phyloP scores from a whole-genome alignment of 2,113 vertebrate species.

The Dascyllus trimaculatus region DNA sequence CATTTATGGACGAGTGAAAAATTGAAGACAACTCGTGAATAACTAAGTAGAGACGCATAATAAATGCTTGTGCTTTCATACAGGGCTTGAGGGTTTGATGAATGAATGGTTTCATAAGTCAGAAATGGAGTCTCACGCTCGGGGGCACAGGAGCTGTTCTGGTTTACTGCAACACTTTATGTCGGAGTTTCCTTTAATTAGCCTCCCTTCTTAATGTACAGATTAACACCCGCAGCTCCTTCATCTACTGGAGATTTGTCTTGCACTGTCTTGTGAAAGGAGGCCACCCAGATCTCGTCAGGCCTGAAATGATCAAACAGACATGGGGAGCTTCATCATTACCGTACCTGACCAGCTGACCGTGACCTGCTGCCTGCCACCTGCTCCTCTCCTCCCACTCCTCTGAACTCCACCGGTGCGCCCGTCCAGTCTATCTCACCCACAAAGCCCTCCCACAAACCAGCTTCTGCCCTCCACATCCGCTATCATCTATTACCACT shows the following conservation, averaged over 20 bases:
- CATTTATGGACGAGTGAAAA: neutral
- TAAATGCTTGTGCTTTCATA: neutral
- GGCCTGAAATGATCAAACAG: slow-evolving; percentile 54
- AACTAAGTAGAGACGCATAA: neutral
- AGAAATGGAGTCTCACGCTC: neutral
- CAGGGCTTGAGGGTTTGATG: neutral
- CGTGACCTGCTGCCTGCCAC: slow-evolving; percentile 49
- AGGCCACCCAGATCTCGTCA: slow-evolving; percentile 32
- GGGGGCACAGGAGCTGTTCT: neutral
- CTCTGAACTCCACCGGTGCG: slow-evolving; percentile 20
- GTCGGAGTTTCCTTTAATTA: neutral
- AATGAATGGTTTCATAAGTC: neutral
- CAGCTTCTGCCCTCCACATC: slow-evolving; percentile 32
- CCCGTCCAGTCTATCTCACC: slow-evolving; percentile 36
- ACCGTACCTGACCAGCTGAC: slow-evolving; percentile 46
- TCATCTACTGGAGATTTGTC: neutral
- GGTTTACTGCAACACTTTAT: neutral
- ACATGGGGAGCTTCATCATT: slow-evolving; percentile 54
- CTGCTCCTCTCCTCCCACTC: slow-evolving; percentile 58
- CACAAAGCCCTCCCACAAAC: slow-evolving; percentile 23
- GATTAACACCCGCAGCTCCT: neutral
- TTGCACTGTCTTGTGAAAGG: slow-evolving; percentile 21
- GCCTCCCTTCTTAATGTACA: neutral
- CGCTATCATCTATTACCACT: slow-evolving; percentile 59
- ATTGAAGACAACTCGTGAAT: neutral